Evolutionary conservation across 2,888 invertebrate species (phyloP), one percentile per base, ranked within the genome.

Genomic region (Cepaea hortensis): DNA sequence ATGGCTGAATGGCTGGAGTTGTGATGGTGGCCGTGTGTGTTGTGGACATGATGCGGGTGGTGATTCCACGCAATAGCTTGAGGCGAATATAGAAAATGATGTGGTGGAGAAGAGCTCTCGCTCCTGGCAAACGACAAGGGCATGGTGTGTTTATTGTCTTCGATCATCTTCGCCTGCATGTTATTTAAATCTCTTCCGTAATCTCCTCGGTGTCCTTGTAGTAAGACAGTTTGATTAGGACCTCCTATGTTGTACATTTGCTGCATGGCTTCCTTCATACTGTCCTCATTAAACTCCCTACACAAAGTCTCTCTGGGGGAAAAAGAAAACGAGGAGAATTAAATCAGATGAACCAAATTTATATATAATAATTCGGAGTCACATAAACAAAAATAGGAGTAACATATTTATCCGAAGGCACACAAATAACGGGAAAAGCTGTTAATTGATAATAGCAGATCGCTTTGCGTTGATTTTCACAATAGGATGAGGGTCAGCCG

Each of bases 221-320:
- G 84, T 79, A 87, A 80, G 35, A 72, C 20, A 13, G 61, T 70
- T 75, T 87, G 87, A 46, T 84, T 83, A 9, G 81, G 84, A 11
- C 76, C 84, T n/a, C 85, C 86, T 70, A 87, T 77, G 11, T 87
- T 87, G 75, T 87, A 88, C 88, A 88, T 88, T 23, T 86, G 86
- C 75, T 88, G 88, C 79, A 86, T 86, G 86, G 87, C 87, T 75
- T 88, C 87, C 68, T 87, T 88, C 86, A 87, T 85, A 68, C 82
- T 85, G 72, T 88, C 88, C 79, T 87, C 88, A 85, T 83, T 86
- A 73, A 87, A 80, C 15, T 88, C 87, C n/a, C 88, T 75, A 70
- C 87, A 86, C 70, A 86, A 88, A 20, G 86, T 82, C 46, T 88
- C 88, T 65, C 88, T 88, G 85, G 15, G n/a, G 65, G 75, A 77